Conservation (phyloP, 1,140 invertebrate species). For the Matsumurasca onukii region DNA sequence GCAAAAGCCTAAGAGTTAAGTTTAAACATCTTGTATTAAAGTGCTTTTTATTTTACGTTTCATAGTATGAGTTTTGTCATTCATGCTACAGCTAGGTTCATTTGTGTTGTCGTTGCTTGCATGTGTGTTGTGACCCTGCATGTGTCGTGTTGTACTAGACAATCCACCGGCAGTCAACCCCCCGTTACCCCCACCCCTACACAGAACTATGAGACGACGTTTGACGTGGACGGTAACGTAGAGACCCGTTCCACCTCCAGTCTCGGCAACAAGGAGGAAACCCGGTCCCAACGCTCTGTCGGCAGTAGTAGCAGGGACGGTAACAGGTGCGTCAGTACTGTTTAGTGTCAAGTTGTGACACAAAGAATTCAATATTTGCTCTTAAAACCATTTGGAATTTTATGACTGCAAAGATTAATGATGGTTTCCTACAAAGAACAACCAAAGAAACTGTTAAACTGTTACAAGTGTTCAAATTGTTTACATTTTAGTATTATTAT, state of each 20-base stretch:
- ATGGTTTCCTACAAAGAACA: too few species aligned
- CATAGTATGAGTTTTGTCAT: too few species aligned
- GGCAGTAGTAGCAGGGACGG: constrained; percentile 65
- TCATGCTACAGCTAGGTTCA: too few species aligned
- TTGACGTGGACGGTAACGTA: constrained; percentile 80
- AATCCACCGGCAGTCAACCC: constrained; percentile 5
- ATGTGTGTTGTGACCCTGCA: not conserved
- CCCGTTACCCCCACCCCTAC: constrained; percentile 47
- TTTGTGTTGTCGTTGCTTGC: not conserved
- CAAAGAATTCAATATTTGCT: too few species aligned
- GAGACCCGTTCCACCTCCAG: constrained; percentile 60
- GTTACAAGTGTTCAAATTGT: too few species aligned
- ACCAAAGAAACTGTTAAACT: too few species aligned
- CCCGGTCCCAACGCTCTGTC: constrained; percentile 60
- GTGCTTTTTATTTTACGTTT: too few species aligned
- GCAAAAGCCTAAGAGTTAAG: too few species aligned
- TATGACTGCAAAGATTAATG: too few species aligned
- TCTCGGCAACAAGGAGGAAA: constrained; percentile 59
- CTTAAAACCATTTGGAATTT: too few species aligned
- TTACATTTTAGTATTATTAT: too few species aligned
- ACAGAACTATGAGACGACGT: constrained; percentile 75
- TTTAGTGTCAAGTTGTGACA: not conserved
- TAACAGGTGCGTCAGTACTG: constrained; percentile 55
- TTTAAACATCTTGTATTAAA: too few species aligned
- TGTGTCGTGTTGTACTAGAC: constrained; percentile 12